Percentiles rank a stretch among this genome's conserved stretches.
Conservation (phyloP, 2,888 invertebrate species). For the Phytoseiulus persimilis region DNA sequence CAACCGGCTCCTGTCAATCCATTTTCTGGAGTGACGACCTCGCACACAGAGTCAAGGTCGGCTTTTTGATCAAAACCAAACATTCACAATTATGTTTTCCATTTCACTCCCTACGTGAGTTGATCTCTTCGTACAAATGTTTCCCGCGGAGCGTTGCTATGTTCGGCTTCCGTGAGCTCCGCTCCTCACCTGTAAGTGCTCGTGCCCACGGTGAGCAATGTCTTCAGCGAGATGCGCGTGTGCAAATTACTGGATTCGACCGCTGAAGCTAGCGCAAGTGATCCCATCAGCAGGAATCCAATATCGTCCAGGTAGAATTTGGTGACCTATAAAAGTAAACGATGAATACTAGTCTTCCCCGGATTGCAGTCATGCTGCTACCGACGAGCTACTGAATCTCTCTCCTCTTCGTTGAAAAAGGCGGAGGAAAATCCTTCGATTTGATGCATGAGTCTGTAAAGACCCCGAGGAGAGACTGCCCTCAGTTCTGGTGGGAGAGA, state of each 20-base stretch:
- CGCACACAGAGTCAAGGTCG: background rate
- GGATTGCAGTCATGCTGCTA: too few relatives aligned
- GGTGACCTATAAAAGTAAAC: background rate
- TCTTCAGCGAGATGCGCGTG: slow-evolving; percentile 22
- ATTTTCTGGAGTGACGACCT: background rate
- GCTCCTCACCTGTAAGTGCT: slow-evolving; percentile 32
- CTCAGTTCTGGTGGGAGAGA: background rate
- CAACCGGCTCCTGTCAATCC: background rate
- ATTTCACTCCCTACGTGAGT: too few relatives aligned
- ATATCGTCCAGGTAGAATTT: slow-evolving; percentile 25
- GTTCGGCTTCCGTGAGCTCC: too few relatives aligned
- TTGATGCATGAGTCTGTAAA: too few relatives aligned
- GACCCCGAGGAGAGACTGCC: too few relatives aligned
- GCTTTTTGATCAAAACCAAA: background rate
- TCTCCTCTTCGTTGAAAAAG: too few relatives aligned
- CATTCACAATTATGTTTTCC: too few relatives aligned
- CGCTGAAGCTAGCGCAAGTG: background rate
- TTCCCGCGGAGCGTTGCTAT: too few relatives aligned
- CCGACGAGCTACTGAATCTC: too few relatives aligned
- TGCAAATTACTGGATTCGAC: slow-evolving; percentile 21
- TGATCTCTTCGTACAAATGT: too few relatives aligned
- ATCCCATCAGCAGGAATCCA: slow-evolving; percentile 11
- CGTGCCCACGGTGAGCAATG: slow-evolving; percentile 9
- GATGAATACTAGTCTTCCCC: too few relatives aligned
- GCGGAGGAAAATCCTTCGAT: too few relatives aligned